Base-by-base conservation (phyloP, 2,888 invertebrate genomes). In the Yponomeuta plumbellus region DNA sequence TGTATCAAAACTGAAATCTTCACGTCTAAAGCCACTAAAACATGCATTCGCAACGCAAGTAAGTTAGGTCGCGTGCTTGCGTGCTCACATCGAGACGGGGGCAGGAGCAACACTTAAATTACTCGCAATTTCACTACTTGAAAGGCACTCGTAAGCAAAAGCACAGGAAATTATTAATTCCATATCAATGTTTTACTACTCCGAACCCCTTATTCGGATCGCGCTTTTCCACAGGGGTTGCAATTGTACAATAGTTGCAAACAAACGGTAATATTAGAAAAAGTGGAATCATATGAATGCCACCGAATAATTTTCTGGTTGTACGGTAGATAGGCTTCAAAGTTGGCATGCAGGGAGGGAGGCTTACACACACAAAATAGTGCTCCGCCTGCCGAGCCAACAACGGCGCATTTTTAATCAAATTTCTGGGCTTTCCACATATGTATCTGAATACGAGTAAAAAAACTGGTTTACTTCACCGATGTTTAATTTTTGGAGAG, bases 21-120 rank as follows among this genome's bases (percentile, higher is more conserved):
- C 17, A 17, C 17, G 17, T 52, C 17, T 52, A 17, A 52, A 52
- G 17, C 44, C 13, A 17, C 44, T 17, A 17, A 17, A 17, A 52
- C 17, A 52, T 52, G 44, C 44, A 52, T 52, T 52, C 44, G 44
- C 17, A 57, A 56, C 20, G 20, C 57, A 56, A 65, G 57, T 57
- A 65, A 59, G 34, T 59, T 40, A 22, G 39, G 71, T 88, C 79
- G 88, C 91, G 90, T 89, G 90, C 70, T 91, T 80, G 91, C 90
- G 91, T 91, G 90, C 78, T 78, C 83, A 75, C 74, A 79, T 79
- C 58, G 40, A 64, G 75, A 85, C 84, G 83, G 80, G 83, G 82
- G 82, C 80, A 82, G 79, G 81, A 59, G 86, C 84, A 82, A 85
- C 84, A 86, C 85, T 88, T 86, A 90, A 91, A 88, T 88, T 88